phyloP scores from a whole-genome alignment of 1,140 invertebrate genomes.

The Zaprionus kolodkinae region DNA sequence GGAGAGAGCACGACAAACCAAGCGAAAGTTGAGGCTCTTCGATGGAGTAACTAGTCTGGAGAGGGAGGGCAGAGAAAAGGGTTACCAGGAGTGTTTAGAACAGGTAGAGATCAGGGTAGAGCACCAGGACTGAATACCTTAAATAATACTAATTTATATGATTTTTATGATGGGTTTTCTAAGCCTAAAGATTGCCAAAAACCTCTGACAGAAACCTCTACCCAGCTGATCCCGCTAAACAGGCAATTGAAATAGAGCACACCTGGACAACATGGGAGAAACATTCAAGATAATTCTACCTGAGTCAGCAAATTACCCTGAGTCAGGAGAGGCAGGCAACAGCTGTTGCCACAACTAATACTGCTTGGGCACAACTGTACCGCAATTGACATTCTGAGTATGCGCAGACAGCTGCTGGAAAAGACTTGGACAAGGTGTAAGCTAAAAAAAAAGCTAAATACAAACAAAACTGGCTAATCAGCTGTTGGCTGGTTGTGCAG shows the following conservation, averaged over 20 bases:
- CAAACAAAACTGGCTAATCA: slow-evolving; percentile 73
- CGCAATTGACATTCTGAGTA: slow-evolving; percentile 72
- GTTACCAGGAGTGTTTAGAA: too few relatives aligned
- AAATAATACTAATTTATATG: too few relatives aligned
- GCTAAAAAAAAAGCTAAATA: slow-evolving; percentile 36
- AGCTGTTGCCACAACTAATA: slow-evolving; percentile 28
- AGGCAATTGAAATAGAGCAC: neutral
- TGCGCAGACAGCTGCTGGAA: slow-evolving; percentile 53
- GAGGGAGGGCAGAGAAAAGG: neutral
- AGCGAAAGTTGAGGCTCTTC: slow-evolving; percentile 55
- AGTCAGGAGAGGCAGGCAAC: neutral
- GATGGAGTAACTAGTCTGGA: slow-evolving; percentile 35
- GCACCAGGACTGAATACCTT: too few relatives aligned
- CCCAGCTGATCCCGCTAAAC: too few relatives aligned
- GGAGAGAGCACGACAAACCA: slow-evolving; percentile 62
- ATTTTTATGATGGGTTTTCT: too few relatives aligned
- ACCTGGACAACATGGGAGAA: neutral
- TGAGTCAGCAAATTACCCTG: neutral
- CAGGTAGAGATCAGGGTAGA: too few relatives aligned
- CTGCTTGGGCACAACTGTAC: slow-evolving; percentile 68
- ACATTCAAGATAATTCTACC: slow-evolving; percentile 11
- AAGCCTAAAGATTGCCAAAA: too few relatives aligned
- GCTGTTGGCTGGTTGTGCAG: slow-evolving; percentile 75
- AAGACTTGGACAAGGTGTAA: slow-evolving; percentile 41
- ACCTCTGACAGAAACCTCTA: too few relatives aligned